phyloP scores from a whole-genome alignment of 2,888 invertebrate genomes.

The Poecilobothrus nobilitatus region DNA sequence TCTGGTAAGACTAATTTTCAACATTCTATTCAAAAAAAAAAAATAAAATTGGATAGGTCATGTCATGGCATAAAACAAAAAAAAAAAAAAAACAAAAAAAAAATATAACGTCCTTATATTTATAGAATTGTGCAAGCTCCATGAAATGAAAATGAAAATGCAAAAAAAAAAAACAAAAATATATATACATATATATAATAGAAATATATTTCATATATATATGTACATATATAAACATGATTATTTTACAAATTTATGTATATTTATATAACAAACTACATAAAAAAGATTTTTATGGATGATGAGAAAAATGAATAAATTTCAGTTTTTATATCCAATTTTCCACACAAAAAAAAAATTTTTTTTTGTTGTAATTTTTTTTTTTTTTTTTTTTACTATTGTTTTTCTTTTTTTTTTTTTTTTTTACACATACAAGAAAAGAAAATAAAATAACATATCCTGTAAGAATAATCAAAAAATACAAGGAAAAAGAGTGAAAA shows the following conservation, averaged over 20 bases:
- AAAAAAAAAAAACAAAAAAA: not conserved
- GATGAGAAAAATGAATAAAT: slow-evolving; percentile 3
- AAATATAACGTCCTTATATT: not conserved
- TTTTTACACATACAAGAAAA: too few relatives aligned
- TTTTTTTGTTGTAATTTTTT: too few relatives aligned
- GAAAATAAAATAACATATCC: not conserved
- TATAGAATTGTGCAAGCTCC: not conserved
- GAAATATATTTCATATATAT: not conserved
- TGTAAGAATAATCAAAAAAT: not conserved
- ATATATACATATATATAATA: not conserved
- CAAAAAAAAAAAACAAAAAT: not conserved
- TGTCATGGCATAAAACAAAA: not conserved
- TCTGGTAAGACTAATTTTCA: too few relatives aligned
- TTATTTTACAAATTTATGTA: not conserved
- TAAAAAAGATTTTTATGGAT: not conserved
- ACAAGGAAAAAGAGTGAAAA: not conserved
- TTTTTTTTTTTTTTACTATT: too few relatives aligned
- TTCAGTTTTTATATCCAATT: not conserved
- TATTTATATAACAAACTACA: too few relatives aligned
- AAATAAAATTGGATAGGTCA: not conserved
- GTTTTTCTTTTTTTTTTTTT: too few relatives aligned
- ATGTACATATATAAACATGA: not conserved
- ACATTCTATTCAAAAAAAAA: too few relatives aligned
- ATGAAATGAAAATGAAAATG: slow-evolving; percentile 1
- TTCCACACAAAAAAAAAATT: not conserved